Evolutionary conservation across 2,113 vertebrate species (phyloP).

Genomic region (Microtus ochrogaster): DNA sequence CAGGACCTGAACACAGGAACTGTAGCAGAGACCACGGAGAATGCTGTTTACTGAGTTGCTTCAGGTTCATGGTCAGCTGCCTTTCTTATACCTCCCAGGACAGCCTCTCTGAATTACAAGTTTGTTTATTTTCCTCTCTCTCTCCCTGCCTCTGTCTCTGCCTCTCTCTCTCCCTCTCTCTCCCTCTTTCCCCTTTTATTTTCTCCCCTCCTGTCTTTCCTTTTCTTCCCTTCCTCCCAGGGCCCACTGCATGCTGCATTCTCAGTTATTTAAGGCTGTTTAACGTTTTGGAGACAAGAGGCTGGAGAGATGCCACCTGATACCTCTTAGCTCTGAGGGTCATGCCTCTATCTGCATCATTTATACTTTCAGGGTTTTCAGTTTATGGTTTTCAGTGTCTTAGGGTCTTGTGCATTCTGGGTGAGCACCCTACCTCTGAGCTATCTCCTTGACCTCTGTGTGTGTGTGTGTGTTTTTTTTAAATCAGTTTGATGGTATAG

Average conservation of each 20-base stretch:
- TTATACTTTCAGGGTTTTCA: neutral
- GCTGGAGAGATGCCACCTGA: neutral
- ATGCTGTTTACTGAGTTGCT: neutral
- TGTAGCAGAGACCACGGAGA: neutral
- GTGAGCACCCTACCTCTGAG: neutral
- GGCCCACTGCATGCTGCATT: neutral
- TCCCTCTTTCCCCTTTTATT: neutral
- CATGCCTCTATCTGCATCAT: neutral
- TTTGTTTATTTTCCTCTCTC: neutral
- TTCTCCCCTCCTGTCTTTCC: neutral
- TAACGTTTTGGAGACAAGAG: neutral
- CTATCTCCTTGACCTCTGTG: neutral
- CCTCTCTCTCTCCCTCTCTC: neutral
- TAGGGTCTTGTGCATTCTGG: neutral
- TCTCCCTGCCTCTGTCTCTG: neutral
- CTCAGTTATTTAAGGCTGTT: neutral
- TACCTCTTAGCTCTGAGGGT: neutral
- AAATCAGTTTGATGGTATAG: constrained; percentile 33
- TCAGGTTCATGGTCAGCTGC: neutral
- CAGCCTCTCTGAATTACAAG: neutral
- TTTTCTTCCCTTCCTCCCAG: neutral
- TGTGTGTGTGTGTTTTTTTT: neutral
- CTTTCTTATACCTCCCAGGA: neutral
- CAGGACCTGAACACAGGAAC: neutral
- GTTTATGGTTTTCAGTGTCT: neutral